phyloP scores from a whole-genome alignment of 2,888 invertebrate species.

The Ormia ochracea region DNA sequence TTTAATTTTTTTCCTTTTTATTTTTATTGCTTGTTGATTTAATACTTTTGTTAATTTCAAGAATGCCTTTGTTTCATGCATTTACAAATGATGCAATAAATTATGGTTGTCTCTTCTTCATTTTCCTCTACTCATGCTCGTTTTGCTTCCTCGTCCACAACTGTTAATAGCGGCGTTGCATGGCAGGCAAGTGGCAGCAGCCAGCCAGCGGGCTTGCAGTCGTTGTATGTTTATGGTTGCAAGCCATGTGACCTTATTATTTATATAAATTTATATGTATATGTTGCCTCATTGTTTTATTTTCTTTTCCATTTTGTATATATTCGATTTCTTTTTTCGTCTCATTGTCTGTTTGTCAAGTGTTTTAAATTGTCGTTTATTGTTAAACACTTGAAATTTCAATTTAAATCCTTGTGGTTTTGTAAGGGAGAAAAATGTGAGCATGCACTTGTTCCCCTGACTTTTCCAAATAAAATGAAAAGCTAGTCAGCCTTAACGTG shows the following conservation, averaged over 20 bases:
- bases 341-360: constrained; percentile 62
- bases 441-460: constrained; percentile 41
- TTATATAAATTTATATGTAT: constrained; percentile 51
- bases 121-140: constrained; percentile 21
- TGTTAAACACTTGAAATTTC: constrained; percentile 72
- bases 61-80: constrained; percentile 62
- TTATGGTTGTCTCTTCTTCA: constrained; percentile 61
- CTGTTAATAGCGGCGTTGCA: constrained; percentile 49
- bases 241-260: constrained; percentile 60
- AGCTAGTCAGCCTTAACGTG: constrained; percentile 28
- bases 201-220: constrained; percentile 3
- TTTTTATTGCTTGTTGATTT: constrained; percentile 39
- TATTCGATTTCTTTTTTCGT: constrained; percentile 14
- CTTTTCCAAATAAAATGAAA: constrained; percentile 26
- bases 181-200: constrained; percentile 21
- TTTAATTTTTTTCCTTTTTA: not conserved
- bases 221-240: constrained; percentile 37
- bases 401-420: constrained; percentile 73
- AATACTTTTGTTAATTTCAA: constrained; percentile 59
- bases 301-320: constrained; percentile 25
- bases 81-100: constrained; percentile 63
- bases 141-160: constrained; percentile 2
- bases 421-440: not conserved
- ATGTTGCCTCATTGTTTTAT: constrained; percentile 43
- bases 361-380: constrained; percentile 54